Evolutionary conservation across 2,113 vertebrate genomes (phyloP).

Genomic region (Sylvicapra grimmia): DNA sequence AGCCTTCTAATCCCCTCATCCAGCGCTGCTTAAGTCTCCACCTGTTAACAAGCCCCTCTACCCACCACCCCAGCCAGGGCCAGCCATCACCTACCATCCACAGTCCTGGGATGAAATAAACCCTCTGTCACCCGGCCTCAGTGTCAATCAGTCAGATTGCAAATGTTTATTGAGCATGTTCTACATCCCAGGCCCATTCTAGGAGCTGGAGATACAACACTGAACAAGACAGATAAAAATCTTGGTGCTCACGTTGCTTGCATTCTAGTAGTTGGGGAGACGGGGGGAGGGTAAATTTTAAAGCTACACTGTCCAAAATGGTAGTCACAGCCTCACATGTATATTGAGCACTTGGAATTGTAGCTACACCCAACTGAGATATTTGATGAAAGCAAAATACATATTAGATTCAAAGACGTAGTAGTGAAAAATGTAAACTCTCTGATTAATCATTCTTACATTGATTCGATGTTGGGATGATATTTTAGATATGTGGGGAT

Average conservation of each 20-base stretch:
- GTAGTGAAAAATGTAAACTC: background rate
- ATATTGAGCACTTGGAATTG: background rate
- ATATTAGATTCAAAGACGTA: background rate
- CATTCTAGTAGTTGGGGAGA: background rate
- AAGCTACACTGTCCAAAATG: background rate
- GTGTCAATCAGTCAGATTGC: background rate
- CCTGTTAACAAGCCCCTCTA: background rate
- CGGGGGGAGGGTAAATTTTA: background rate
- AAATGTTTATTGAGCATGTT: background rate
- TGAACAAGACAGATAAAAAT: background rate
- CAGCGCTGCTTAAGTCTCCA: background rate
- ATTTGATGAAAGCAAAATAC: background rate
- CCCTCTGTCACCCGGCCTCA: background rate
- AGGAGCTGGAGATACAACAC: background rate
- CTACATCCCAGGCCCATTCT: background rate
- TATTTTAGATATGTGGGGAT: background rate
- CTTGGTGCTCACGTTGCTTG: background rate
- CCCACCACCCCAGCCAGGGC: background rate
- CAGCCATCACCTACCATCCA: background rate
- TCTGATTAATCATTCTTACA: background rate
- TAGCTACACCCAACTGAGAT: background rate
- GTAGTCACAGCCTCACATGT: background rate
- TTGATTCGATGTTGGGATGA: background rate
- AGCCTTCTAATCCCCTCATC: background rate
- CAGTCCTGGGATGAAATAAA: background rate